Evolutionary conservation across 2,888 invertebrate genomes (phyloP).

Genomic region (Drosophila gaucha): DNA sequence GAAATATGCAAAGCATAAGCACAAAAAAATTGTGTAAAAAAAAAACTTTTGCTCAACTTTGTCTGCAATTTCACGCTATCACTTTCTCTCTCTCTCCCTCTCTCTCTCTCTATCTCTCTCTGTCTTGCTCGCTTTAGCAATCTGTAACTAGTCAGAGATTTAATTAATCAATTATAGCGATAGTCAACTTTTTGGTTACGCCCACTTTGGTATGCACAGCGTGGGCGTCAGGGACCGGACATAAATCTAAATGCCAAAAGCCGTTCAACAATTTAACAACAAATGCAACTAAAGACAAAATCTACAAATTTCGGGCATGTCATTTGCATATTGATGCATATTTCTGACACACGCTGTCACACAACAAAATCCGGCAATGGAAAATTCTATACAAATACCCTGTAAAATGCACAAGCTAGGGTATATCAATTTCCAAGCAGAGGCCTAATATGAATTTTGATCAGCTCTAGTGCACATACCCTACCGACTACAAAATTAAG

Average conservation of each 20-base stretch:
- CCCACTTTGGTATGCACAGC: conserved; percentile 24
- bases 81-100: conserved; percentile 13
- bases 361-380: too few species aligned
- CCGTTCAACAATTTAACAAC: conserved; percentile 67
- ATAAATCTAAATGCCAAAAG: conserved; percentile 69
- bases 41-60: conserved; percentile 65
- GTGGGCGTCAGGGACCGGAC: conserved; percentile 1
- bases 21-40: conserved; percentile 32
- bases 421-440: neutral
- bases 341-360: conserved; percentile 18
- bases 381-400: conserved; percentile 3
- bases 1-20: conserved; percentile 59
- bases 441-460: too few species aligned
- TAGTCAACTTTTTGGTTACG: conserved; percentile 54
- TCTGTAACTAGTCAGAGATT: conserved; percentile 53
- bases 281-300: conserved; percentile 24
- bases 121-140: neutral
- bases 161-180: conserved; percentile 77
- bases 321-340: conserved; percentile 56
- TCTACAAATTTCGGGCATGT: conserved; percentile 29
- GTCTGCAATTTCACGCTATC: conserved; percentile 39
- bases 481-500: too few species aligned
- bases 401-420: neutral
- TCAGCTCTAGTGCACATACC: too few species aligned
- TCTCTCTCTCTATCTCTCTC: neutral